Base-by-base conservation (phyloP, 2,888 invertebrate genomes). In the Athripsodes cinereus region DNA sequence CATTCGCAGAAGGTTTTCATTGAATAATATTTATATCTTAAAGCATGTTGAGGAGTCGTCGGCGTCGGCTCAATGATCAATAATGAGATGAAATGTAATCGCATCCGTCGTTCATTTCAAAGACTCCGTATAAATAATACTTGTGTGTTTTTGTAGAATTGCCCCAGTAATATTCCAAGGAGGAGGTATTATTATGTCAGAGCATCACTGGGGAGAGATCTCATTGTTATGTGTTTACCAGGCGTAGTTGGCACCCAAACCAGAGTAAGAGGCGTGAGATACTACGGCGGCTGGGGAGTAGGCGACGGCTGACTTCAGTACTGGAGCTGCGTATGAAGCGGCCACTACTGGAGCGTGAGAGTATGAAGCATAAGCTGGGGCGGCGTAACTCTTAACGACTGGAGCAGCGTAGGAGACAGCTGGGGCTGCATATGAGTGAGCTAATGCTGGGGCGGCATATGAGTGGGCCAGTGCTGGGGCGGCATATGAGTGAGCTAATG, bases 221-320 rank as follows among this genome's bases (percentile, higher is more conserved):
- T 26, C 10, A 10, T 26, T 40, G 40, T 40, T 3, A 40, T 13
- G 13, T 8, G 40, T 19, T 81, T 81, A 86, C 81, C 81, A 86
- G 66, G 78, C 83, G 73, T 85, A 86, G 65, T 81, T 79, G 64
- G 82, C 79, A 65, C 82, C 82, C 58, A 83, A 77, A 60, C 85
- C 85, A 75, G 79, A 77, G 85, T 87, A 65, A 81, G 73, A 73
- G 62, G 83, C 80, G 70, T 86, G 85, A 60, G 86, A 82, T 46
- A 84, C 84, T 57, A 80, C 80, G 64, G 82, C 80, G 34, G 83
- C 81, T 44, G 85, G 82, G 22, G 79, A 78, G 72, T 82, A 82
- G 22, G 77, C 70, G 52, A 82, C 71, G 60, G 76, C 74, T 53
- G 76, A 71, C 62, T 73, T 72, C 61, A 73, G 68, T 26, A 57